Conservation (phyloP, 2,113 vertebrate species). For the Phalacrocorax brasilianus region DNA sequence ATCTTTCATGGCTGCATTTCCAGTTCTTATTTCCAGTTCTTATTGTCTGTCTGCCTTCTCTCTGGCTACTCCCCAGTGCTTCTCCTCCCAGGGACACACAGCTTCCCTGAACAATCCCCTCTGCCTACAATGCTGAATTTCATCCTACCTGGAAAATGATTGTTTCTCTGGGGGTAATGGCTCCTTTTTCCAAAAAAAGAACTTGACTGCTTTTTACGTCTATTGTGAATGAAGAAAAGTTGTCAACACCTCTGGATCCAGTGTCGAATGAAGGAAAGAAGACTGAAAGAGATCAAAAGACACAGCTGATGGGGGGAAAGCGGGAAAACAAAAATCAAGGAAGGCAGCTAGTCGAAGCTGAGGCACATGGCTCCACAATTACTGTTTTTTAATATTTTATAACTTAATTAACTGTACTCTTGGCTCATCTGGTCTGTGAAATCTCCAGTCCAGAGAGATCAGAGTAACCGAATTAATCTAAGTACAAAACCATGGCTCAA, state of each 20-base stretch:
- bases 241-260: background rate
- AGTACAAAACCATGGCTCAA: slow-evolving; percentile 14
- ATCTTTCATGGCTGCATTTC: background rate
- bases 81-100: background rate
- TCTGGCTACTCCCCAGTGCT: background rate
- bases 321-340: background rate
- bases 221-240: background rate
- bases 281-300: background rate
- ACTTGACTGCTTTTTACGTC: background rate
- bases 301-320: background rate
- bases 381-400: background rate
- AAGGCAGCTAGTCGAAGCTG: background rate
- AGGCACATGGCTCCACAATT: background rate
- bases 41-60: background rate
- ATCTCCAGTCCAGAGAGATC: slow-evolving; percentile 11
- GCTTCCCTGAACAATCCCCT: background rate
- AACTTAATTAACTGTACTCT: background rate
- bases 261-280: background rate
- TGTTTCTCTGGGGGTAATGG: background rate
- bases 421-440: background rate
- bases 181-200: background rate
- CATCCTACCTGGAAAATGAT: background rate
- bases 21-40: background rate
- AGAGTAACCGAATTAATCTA: slow-evolving; percentile 27
- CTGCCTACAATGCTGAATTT: background rate